Evolutionary conservation across 2,797 vertebrate species (phyloP).

Genomic region (Staurois parvus): DNA sequence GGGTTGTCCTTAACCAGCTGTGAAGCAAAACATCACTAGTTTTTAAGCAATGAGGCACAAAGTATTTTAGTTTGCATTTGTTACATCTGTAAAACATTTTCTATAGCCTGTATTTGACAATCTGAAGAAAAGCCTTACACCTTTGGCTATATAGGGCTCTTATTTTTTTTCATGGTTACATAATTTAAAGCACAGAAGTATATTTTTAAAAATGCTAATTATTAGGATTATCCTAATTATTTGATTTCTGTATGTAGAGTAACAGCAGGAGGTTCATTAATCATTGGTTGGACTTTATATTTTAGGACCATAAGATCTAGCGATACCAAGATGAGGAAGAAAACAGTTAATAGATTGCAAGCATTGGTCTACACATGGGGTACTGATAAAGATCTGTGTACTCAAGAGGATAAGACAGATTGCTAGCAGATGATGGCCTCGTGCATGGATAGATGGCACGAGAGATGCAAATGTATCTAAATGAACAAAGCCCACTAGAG

Average conservation of each 20-base stretch:
- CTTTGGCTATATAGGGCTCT: neutral
- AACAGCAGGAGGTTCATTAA: constrained; percentile 57
- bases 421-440: constrained; percentile 37
- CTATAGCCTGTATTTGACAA: neutral
- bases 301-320: constrained; percentile 24
- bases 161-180: neutral
- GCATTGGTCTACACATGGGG: constrained; percentile 30
- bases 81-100: neutral
- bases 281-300: constrained; percentile 44
- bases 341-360: constrained; percentile 38
- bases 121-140: neutral
- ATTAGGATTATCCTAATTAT: constrained; percentile 49
- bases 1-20: too few species aligned
- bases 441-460: constrained; percentile 25
- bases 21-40: neutral
- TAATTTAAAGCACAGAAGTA: neutral
- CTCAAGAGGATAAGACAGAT: constrained; percentile 49
- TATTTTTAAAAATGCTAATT: constrained; percentile 22
- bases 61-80: neutral
- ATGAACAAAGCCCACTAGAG: neutral
- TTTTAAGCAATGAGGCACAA: too few species aligned
- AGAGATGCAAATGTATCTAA: constrained; percentile 32
- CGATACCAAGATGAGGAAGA: constrained; percentile 32
- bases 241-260: constrained; percentile 23
- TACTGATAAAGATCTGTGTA: constrained; percentile 42